Evolutionary conservation across 2,797 vertebrate species (phyloP).

Genomic region (Fringilla coelebs): DNA sequence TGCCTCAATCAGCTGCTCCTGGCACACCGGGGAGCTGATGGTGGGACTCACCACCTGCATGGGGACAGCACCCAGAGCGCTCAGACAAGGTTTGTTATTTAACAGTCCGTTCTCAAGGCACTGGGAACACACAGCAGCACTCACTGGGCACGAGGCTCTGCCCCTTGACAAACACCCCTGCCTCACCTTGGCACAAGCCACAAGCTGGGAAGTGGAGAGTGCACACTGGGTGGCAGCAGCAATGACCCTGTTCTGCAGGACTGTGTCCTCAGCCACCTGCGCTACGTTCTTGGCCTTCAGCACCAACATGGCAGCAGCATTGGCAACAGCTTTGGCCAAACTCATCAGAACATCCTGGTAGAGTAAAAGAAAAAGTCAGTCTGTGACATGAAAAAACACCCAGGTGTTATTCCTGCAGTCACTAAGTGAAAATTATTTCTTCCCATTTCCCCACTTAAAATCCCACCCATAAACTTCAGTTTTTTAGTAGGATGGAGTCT

Average conservation of each 20-base stretch:
- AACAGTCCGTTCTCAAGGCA: fast-evolving
- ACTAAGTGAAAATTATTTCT: background rate
- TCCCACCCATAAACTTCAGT: background rate
- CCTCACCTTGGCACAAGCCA: constrained; percentile 96
- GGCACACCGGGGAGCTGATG: constrained; percentile 97
- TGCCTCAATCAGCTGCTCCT: constrained; percentile 96
- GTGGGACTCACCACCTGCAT: constrained; percentile 94
- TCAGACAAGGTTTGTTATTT: fast-evolving
- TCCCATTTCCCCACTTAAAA: background rate
- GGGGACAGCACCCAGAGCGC: background rate
- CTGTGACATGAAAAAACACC: fast-evolving
- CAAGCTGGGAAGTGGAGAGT: constrained; percentile 96
- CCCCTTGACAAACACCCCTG: fast-evolving
- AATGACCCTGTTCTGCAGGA: constrained; percentile 96
- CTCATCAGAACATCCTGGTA: constrained; percentile 96
- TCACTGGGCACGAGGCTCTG: fast-evolving
- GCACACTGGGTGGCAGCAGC: constrained; percentile 97
- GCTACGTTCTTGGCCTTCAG: constrained; percentile 98
- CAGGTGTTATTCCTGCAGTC: background rate
- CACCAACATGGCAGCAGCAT: constrained; percentile 97
- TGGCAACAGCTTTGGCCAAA: constrained; percentile 97
- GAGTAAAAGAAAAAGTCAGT: background rate
- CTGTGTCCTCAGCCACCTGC: constrained; percentile 92
- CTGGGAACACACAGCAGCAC: fast-evolving
- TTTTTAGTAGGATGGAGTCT: background rate